A percentile compares a stretch with the other conserved stretches of the same genome.
Conservation (phyloP, 1,140 invertebrate genomes). For the Drosophila elegans region DNA sequence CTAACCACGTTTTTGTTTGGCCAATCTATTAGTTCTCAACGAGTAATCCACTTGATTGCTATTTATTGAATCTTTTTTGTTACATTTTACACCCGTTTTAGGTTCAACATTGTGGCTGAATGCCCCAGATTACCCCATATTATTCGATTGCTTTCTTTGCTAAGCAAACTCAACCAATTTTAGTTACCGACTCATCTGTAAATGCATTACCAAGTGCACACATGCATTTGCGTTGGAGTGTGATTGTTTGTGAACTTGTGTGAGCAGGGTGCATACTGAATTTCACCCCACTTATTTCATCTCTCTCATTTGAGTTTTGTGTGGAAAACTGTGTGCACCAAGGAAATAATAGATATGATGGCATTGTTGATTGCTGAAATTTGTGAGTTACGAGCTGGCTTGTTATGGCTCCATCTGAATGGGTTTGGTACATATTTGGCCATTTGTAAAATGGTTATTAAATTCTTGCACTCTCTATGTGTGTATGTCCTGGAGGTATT, state of each 20-base stretch:
- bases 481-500: background rate
- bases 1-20: no score
- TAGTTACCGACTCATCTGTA: conserved; percentile 13
- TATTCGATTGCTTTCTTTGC: conserved; percentile 10
- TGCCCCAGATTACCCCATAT: conserved; percentile 13
- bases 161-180: conserved; percentile 6
- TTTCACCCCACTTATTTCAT: conserved; percentile 1
- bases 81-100: background rate
- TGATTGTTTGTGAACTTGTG: conserved; percentile 18
- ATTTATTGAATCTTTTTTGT: background rate
- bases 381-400: conserved; percentile 3
- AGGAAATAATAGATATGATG: conserved; percentile 18
- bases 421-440: background rate
- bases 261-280: conserved; percentile 6
- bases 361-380: conserved; percentile 18
- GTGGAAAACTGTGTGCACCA: conserved; percentile 8
- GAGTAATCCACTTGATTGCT: background rate
- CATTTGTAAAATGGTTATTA: background rate
- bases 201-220: conserved; percentile 22
- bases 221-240: conserved; percentile 1
- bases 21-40: no score
- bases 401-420: background rate
- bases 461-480: background rate
- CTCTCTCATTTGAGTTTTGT: conserved; percentile 14
- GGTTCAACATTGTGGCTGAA: background rate